phyloP scores from a whole-genome alignment of 2,888 invertebrate genomes.

The Metacarcinus magister region DNA sequence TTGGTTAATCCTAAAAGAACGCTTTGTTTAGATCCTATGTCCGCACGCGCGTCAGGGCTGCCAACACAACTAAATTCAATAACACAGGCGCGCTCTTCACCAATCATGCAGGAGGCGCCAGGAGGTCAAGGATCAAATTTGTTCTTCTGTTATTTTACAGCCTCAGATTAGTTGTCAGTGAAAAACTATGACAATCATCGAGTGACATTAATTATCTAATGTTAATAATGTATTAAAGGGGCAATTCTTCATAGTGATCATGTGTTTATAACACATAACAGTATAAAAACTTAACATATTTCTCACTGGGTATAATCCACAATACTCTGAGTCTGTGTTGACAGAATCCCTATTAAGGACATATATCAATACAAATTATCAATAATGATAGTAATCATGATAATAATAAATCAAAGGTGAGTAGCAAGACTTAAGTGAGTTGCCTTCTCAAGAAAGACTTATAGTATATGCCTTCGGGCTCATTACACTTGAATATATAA shows the following conservation, averaged over 20 bases:
- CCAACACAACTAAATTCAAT: conserved; percentile 81
- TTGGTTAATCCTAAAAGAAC: conserved; percentile 71
- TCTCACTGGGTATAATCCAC: too few relatives aligned
- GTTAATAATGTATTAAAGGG: not conserved
- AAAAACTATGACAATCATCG: not conserved
- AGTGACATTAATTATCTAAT: not conserved
- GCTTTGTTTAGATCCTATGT: conserved; percentile 80
- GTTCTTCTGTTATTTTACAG: not conserved
- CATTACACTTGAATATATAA: too few relatives aligned
- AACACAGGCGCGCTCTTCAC: conserved; percentile 77
- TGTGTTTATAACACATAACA: too few relatives aligned
- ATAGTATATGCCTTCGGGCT: too few relatives aligned
- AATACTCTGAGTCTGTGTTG: too few relatives aligned
- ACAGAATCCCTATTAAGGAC: too few relatives aligned
- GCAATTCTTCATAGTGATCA: not conserved
- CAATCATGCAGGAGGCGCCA: conserved; percentile 66
- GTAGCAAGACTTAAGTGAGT: too few relatives aligned
- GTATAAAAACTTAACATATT: too few relatives aligned
- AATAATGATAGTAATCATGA: not conserved
- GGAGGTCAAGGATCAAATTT: conserved; percentile 34
- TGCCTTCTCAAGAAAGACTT: too few relatives aligned
- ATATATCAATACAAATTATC: too few relatives aligned
- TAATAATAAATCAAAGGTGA: not conserved
- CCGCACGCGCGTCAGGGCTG: conserved; percentile 81
- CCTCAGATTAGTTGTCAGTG: not conserved